Base-by-base conservation (phyloP, 2,113 vertebrate species). In the Dicrurus megarhynchus region DNA sequence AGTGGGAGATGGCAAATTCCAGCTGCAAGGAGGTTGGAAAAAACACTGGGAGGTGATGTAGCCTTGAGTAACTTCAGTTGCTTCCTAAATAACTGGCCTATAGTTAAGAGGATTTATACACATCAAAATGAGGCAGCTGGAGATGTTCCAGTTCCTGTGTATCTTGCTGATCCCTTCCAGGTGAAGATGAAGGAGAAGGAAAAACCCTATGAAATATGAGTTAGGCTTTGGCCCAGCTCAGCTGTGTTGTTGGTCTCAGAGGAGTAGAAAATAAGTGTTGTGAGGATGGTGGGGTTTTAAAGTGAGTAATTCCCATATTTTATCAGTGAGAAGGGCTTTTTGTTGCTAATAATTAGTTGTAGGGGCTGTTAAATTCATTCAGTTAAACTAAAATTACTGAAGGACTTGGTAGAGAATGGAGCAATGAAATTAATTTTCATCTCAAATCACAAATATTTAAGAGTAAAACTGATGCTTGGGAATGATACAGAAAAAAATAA, bases 361-460 rank as follows among this genome's bases (percentile, higher is more conserved):
- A 19, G 23, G 19, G 19, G 4, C 47, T 93, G 26, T 37, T 64
- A 21, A 11, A 2, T 46, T 33, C 16, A 11, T 46, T 75, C 49
- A 39, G 41, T 64, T 69, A 46, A 49, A 3, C 35, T 49, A 3
- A 42, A 69, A 15, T 32, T 64, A n/a, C 18, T 57, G 28, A 52
- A 33, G 24, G 5, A 13, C 19, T 60, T 37, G 12, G 24, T 52
- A 55, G 76, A 56, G 88, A 60, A 22, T 1, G 4, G 13, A 70
- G 3, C 4, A 0, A 13, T 35, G 3, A 10, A 57, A 27, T 37
- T 4, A 3, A 0, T 63, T 61, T 68, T 68, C 1, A 0, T 33
- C 52, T 68, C 1, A 4, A 65, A 20, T n/a, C 24, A 15, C 1
- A 3, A 2, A 46, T 52, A 16, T 39, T 32, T 71, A 22, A 35